Conservation (phyloP, 2,888 invertebrate genomes). For the Eupithecia tripunctaria region DNA sequence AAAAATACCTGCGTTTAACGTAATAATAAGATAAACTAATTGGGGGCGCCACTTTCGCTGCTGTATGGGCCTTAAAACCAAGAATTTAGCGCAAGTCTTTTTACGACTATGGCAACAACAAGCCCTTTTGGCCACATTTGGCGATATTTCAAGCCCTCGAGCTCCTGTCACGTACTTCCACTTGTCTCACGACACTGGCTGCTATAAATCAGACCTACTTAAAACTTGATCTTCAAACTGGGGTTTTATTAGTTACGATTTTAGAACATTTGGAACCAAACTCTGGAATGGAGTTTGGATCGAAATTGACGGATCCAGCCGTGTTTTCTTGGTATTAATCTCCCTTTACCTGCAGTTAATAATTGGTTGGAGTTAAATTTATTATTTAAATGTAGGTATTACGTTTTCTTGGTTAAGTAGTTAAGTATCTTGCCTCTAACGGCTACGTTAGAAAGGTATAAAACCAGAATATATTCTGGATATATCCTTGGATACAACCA, state of each 20-base stretch:
- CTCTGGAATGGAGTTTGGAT: background rate
- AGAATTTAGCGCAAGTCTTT: slow-evolving; percentile 7
- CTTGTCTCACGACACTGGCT: slow-evolving; percentile 75
- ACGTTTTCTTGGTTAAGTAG: no score
- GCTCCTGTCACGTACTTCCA: slow-evolving; percentile 62
- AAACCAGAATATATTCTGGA: no score
- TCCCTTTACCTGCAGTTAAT: background rate
- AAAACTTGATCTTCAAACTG: slow-evolving; percentile 56
- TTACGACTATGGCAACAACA: slow-evolving; percentile 17
- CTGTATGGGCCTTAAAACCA: no score
- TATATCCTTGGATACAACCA: no score
- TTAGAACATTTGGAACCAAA: background rate
- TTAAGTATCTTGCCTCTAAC: no score
- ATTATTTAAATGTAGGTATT: no score
- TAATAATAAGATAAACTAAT: no score
- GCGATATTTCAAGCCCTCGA: slow-evolving; percentile 57
- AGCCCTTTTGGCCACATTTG: slow-evolving; percentile 44
- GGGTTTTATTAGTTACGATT: slow-evolving; percentile 48
- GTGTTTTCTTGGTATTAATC: background rate
- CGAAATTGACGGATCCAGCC: background rate
- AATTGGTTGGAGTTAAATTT: no score
- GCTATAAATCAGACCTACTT: slow-evolving; percentile 79
- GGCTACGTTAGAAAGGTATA: no score
- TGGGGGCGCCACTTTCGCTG: no score
- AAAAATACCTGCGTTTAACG: no score